Evolutionary conservation across 35 echinoderm and acorn worm species (phyloP), one percentile per base, ranked within the genome.

Genomic region (Nesometra sesokonis): DNA sequence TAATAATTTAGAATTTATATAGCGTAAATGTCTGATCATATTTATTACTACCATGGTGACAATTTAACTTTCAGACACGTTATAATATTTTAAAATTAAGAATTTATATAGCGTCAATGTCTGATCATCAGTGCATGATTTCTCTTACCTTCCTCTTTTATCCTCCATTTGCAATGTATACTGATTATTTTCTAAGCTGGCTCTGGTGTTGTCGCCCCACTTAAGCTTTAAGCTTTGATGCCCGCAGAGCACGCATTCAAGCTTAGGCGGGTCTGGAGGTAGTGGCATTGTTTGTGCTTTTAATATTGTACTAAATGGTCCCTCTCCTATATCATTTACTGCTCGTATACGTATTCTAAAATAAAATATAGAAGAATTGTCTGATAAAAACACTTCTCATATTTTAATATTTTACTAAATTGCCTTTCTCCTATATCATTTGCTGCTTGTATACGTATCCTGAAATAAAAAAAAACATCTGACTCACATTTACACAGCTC

Each of bases 141-240:
- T 4, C 3, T n/a, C 93, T 85, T 39, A 99, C 96, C 93, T 94
- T 90, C 96, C 96, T 82, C 89, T 92, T 76, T 88, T 99, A 79
- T 99, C 96, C 80, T 99, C 96, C 96, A 99, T 99, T 79, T 94
- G 89, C 77, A 99, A 78, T n/a, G 93, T 92, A 78, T 93, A 99
- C 2, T 67, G 8, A 67, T 17, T 67, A 77, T 91, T 94, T 23
- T 92, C 77, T 46, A 86, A 83, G 76, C 91, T 94, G 33, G 87
- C 82, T 19, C 94, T 93, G 15, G 87, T 34, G 27, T 35, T 82
- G 27, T 99, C 93, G 4, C 90, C 93, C 96, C 96, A 99, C 78
- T 94, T 94, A 29, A 99, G 90, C 82, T 99, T 99, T 36, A 99
- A 88, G 38, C 91, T 93, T 77, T 99, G 96, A 67, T 99, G 96